These are phyloP conservation scores for Dicrurus megarhynchus DNA, from an alignment of 2,113 vertebrate genomes.

Conservation along the genomic window DNA sequence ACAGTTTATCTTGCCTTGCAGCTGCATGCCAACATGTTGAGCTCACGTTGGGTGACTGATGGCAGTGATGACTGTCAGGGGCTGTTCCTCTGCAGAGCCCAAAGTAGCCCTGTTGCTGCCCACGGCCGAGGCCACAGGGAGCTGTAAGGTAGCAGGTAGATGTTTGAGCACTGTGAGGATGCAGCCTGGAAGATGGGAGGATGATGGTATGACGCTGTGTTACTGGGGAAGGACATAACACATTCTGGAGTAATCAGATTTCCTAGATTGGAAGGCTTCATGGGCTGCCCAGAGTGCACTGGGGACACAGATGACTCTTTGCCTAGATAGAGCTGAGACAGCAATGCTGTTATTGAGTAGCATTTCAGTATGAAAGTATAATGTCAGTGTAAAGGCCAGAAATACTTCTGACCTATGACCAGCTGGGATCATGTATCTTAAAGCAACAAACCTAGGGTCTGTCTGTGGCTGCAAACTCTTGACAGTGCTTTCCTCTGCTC, in stretches of 20 bases:
- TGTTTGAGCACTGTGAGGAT: neutral
- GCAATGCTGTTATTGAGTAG: neutral
- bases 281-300: neutral
- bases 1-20: neutral
- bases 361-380: slow-evolving; percentile 12
- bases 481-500: neutral
- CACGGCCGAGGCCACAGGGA: neutral
- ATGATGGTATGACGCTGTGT: neutral
- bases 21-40: neutral
- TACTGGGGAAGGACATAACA: neutral
- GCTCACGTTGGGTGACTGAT: neutral
- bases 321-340: neutral
- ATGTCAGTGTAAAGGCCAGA: slow-evolving; percentile 57
- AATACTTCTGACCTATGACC: slow-evolving; percentile 58
- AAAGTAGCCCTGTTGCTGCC: neutral
- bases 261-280: neutral
- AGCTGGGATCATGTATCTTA: slow-evolving; percentile 35
- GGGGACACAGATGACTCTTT: neutral
- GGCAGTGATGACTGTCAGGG: neutral
- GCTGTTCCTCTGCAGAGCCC: accelerated
- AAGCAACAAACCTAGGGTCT: neutral
- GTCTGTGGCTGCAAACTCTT: neutral
- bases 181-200: neutral
- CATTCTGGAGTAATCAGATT: neutral
- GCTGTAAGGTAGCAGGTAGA: accelerated